Evolutionary conservation across 1,140 invertebrate species (phyloP).

Genomic region (Hestina assimilis): DNA sequence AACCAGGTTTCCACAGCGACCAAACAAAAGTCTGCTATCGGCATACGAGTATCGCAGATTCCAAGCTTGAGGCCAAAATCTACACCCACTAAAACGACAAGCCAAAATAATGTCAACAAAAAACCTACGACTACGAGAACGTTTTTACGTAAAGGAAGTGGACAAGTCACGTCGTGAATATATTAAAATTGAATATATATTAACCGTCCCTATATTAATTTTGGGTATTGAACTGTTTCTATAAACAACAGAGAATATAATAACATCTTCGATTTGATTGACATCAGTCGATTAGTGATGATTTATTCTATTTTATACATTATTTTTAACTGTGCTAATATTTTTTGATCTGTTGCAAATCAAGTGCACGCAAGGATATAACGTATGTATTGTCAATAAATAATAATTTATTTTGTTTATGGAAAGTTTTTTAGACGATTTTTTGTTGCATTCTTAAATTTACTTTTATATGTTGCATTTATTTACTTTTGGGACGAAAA

Average conservation of each 20-base stretch:
- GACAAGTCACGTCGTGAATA: slow-evolving; percentile 43
- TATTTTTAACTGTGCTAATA: too few relatives aligned
- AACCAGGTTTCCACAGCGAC: slow-evolving; percentile 46
- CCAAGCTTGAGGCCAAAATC: slow-evolving; percentile 54
- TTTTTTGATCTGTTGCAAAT: too few relatives aligned
- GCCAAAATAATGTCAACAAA: slow-evolving; percentile 37
- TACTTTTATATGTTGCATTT: slow-evolving; percentile 66
- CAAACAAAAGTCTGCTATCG: slow-evolving; percentile 73
- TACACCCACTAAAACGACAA: slow-evolving; percentile 30
- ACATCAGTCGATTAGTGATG: slow-evolving; percentile 7
- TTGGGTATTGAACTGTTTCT: slow-evolving; percentile 1
- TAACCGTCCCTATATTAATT: slow-evolving; percentile 3
- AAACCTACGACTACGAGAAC: slow-evolving; percentile 34
- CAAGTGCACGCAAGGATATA: too few relatives aligned
- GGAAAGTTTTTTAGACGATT: not conserved
- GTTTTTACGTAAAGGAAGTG: slow-evolving; percentile 51
- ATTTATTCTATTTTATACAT: slow-evolving; percentile 6
- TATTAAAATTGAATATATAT: not conserved
- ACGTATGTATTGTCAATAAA: too few relatives aligned
- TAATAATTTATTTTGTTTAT: not conserved
- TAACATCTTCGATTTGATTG: not conserved
- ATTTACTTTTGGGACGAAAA: slow-evolving; percentile 40
- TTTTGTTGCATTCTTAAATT: slow-evolving; percentile 15
- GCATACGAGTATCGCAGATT: slow-evolving; percentile 67
- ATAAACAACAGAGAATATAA: slow-evolving; percentile 18